Base-by-base conservation (phyloP, 1,140 invertebrate species). In the Octopus sinensis region DNA sequence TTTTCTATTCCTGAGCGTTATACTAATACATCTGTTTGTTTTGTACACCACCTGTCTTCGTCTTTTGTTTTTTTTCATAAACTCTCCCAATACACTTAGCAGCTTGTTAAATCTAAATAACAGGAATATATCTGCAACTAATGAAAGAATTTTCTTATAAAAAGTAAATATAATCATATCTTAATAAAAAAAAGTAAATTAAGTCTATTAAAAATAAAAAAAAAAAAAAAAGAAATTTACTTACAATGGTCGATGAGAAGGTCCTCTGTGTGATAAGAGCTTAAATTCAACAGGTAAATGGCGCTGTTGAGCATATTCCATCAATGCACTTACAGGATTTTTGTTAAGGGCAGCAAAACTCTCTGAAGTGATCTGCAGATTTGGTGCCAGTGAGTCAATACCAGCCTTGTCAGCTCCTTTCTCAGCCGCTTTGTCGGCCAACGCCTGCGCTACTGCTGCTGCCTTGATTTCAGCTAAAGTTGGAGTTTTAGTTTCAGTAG, bases 261-360 rank as follows among this genome's bases (percentile, higher is more conserved):
- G 90, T 71, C 91, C 91, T 53, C 84, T 85, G 78, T 88, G 87
- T 52, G 85, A 86, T 3, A 91, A 82, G 10, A 90, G 88, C 53
- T 91, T 89, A 78, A 92, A 89, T 75, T 87, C 85, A 10, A 90
- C 89, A 53, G 86, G 83, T 76, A 88, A 82, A 53, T 90, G 88
- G 43, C 91, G 86, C 30, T 89, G 88, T 85, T 92, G 91, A 9
- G 90, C 91, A 87, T 91, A 92, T 82, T 92, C 91, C 87, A 91
- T 90, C 30, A 92, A 84, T 30, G 91, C 91, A 86, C 90, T 91
- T n/a, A 92, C 88, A 76, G 91, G 90, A 84, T 91, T 91, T 84
- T 92, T 92, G 83, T 91, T 91, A 12, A 91, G 80, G 30, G 89
- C 90, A 43, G 90, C 89, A 87, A 91, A 91, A 83, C 87, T 91